Conservation (phyloP, 2,113 vertebrate genomes). For the Phasianus colchicus region DNA sequence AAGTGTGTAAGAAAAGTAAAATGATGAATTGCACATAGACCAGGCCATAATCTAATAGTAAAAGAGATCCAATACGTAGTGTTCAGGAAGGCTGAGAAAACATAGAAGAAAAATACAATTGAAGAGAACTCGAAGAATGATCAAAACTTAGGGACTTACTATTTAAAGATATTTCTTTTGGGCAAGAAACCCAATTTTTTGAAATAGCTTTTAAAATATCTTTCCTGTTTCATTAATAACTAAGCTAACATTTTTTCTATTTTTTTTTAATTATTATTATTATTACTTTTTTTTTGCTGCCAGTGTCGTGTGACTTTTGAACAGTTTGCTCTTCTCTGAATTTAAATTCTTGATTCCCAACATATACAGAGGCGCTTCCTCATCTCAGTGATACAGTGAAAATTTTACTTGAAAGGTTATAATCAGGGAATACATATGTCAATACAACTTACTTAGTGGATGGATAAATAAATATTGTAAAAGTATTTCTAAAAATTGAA, state of each 20-base stretch:
- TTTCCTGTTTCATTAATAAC: neutral
- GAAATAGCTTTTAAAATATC: neutral
- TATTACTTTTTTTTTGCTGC: neutral
- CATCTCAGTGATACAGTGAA: neutral
- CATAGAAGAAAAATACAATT: neutral
- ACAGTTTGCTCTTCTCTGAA: neutral
- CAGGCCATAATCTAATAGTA: neutral
- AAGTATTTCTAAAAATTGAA: neutral
- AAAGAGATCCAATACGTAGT: neutral
- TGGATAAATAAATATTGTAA: neutral
- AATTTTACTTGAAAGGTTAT: neutral
- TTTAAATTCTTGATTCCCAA: neutral
- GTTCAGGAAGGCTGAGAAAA: constrained; percentile 9
- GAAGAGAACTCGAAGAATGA: neutral
- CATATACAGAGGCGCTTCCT: neutral
- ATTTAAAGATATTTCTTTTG: neutral
- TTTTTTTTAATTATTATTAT: neutral
- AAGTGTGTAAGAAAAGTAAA: neutral
- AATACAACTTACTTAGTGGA: neutral
- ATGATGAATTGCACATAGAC: neutral
- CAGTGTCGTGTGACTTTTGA: neutral
- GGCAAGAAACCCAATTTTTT: neutral
- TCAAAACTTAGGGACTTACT: neutral
- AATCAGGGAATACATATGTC: neutral
- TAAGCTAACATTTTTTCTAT: neutral